These are phyloP conservation scores for Gryllus bimaculatus DNA, from an alignment of 1,140 invertebrate genomes.

Conservation along the genomic window DNA sequence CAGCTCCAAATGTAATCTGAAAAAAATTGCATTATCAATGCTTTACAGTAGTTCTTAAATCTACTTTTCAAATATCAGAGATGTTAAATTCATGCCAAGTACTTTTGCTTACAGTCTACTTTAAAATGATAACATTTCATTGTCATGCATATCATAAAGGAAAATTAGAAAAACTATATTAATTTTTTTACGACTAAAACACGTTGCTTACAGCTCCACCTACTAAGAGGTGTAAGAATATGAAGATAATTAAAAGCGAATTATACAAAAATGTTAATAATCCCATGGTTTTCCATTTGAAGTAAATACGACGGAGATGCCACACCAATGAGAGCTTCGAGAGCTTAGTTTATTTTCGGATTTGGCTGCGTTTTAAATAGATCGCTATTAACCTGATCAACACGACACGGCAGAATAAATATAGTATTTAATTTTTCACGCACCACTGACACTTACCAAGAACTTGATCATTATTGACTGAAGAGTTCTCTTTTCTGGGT, in stretches of 20 bases:
- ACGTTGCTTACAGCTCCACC: slow-evolving; percentile 32
- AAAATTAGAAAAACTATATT: too few relatives aligned
- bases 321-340: neutral
- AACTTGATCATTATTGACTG: neutral
- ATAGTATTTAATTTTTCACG: neutral
- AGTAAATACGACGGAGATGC: neutral
- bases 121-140: too few relatives aligned
- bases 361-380: neutral
- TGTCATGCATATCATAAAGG: too few relatives aligned
- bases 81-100: too few relatives aligned
- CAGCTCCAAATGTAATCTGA: slow-evolving; percentile 62
- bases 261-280: slow-evolving; percentile 31
- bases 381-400: neutral
- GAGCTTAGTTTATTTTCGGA: slow-evolving; percentile 8
- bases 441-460: neutral
- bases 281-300: slow-evolving; percentile 21
- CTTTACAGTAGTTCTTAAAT: too few relatives aligned
- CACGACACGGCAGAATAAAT: neutral
- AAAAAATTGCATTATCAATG: slow-evolving; percentile 29
- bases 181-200: neutral
- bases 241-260: slow-evolving; percentile 30
- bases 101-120: too few relatives aligned
- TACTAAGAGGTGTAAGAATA: slow-evolving; percentile 33
- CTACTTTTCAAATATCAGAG: too few relatives aligned
- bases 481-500: too few relatives aligned